Base-by-base conservation (phyloP, 2,113 vertebrate genomes). In the Argyrosomus japonicus region DNA sequence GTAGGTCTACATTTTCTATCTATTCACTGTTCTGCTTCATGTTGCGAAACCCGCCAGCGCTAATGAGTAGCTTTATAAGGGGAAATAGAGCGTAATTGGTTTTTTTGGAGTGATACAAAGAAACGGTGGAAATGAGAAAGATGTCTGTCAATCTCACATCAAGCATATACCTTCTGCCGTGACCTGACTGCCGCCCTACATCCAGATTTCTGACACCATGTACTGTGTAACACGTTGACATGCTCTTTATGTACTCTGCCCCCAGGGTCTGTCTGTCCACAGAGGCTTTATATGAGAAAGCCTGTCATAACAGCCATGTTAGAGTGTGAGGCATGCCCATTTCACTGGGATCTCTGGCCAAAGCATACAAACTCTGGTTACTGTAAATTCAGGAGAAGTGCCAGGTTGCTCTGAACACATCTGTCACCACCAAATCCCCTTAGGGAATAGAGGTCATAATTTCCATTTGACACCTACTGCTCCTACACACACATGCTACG, bases 51-150 rank as follows among this genome's bases (percentile, higher is more conserved):
- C 84, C 84, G 69, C 84, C 80, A 69, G 76, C 60, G 50, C 87
- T 94, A 95, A 95, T 93, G 90, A 92, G 89, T 70, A 15, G 82
- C 84, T 91, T 90, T 82, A 88, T 81, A 77, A 78, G 84, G 82
- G 87, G 89, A 90, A 94, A 89, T 84, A 84, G 84, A 91, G 88
- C 89, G 32, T 92, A 89, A 92, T 91, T 89, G 68, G 32, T 40
- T 40, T 88, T 86, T 87, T 79, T 79, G 48, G 68, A 77, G 82
- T 13, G 13, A 74, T 43, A 72, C 54, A 83, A 75, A 68, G 53
- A 43, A 47, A 29, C 63, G 65, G 36, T 40, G 58, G 60, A 65
- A 68, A 43, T n/a, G 36, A 15, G 72, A 85, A 67, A 69, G 74
- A 86, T 60, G 47, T 50, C 23, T 81, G 82, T 84, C 86, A 84